Evolutionary conservation across 2,113 vertebrate species (phyloP), one percentile per base, ranked within the genome.

Genomic region (Calyptomena viridis): DNA sequence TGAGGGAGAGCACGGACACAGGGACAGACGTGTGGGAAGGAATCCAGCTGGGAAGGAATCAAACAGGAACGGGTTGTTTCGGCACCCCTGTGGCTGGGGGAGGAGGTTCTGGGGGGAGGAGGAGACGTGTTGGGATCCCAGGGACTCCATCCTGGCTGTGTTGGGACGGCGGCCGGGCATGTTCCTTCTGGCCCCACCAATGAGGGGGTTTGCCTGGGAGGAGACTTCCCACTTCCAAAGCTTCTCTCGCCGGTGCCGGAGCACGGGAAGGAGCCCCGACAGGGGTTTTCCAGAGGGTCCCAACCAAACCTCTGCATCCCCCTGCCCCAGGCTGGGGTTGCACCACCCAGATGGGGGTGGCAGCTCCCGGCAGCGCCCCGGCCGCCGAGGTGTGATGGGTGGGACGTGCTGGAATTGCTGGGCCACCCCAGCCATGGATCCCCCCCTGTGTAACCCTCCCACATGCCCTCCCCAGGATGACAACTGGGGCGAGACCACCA

Each of bases 401-500:
- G 69, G 44, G 40, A 52, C 47, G 5, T 8, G 13, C 8, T 12
- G 33, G 66, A 7, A 63, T 2, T n/a, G 52, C 46, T 33, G 0
- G n/a, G n/a, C n/a, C n/a, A n/a, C n/a, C n/a, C n/a, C n/a, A n/a
- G n/a, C n/a, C n/a, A n/a, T n/a, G n/a, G n/a, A n/a, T n/a, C n/a
- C n/a, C n/a, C 55, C 33, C 5, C 12, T 2, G 0, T 1, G 0
- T 44, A 37, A 46, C 27, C 31, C 30, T 23, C 25, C 30, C 24
- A 8, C 59, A 6, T 15, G n/a, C 37, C 60, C 11, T 39, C 17
- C 28, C 31, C 86, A 99, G 99, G 99, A 99, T 3, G 99, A 99
- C 95, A 99, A 99, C 98, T 99, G 99, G 99, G 99, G 99, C 1
- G 99, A 99, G 95, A 99, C 99, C 23, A 99, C 99, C 37, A 99